Base-by-base conservation (phyloP, 2,888 invertebrate genomes). In the Lymantria monacha region DNA sequence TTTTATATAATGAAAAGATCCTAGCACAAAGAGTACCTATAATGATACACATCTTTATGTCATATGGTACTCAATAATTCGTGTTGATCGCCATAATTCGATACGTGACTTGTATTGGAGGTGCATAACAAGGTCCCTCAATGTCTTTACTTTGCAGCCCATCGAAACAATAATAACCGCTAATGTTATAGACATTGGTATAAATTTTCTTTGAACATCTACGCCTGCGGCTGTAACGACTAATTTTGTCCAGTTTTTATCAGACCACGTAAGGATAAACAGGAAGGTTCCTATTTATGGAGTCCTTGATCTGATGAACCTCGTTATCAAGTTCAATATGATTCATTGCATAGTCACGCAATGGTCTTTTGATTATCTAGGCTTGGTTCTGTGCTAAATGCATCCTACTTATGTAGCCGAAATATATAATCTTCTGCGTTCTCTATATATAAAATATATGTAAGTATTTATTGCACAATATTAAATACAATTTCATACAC, bases 241-340 rank as follows among this genome's bases (percentile, higher is more conserved):
- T 65, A 57, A 63, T 60, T 63, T 66, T 67, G 72, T 72, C 69
- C 62, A 68, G 72, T 73, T 76, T 74, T 76, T 62, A 69, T 72
- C 55, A 66, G 66, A 63, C 72, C 66, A 68, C 63, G 73, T 78
- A 79, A 82, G 82, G 84, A 84, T 72, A 82, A 84, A 83, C 87
- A 87, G 88, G 87, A 88, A 85, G 83, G 72, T 56, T 77, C 79
- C 77, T 74, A 83, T 86, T 87, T 76, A 62, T 53, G 49, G 30
- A 56, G 74, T 60, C 81, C 80, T 79, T 79, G 77, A 79, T 79
- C 74, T 60, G 54, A 55, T 72, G 70, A 72, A 69, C 72, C 69
- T 73, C 63, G 61, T 65, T 65, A 69, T 70, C 72, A 75, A 76
- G 79, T 79, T 79, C 75, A 72, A 69, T 63, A 61, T 69, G 72